Base-by-base conservation (phyloP, 2,888 invertebrate species). In the Silvanus unidentatus region DNA sequence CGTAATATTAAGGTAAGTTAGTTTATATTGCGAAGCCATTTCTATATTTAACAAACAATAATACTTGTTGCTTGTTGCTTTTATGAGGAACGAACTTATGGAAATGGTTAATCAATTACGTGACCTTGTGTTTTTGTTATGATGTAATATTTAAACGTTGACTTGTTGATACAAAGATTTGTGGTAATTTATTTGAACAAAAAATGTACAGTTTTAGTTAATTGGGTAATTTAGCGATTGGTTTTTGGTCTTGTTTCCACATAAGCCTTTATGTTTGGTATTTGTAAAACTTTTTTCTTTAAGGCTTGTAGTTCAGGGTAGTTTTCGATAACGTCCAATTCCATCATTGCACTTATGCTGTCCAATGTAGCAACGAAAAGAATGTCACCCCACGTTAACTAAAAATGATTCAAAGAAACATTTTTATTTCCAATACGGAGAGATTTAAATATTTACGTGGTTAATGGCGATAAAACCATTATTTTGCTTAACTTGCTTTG, bases 251-350 rank as follows among this genome's bases (percentile, higher is more conserved):
- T 76, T 53, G 77, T 79, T 43, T 74, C 79, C 36, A 83, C 69
- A 82, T 82, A 84, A 13, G 72, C 73, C 62, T 82, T 81, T 57
- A 84, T 80, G 13, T 73, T 68, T 1, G 82, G 81, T 42, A 79
- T 52, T 3, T 68, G 70, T 4, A 75, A 65, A 11, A 84, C 77
- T 48, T 76, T 75, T 2, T 77, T 74, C 12, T 73, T 73, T 16
- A 81, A 71, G 28, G 71, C 71, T 56, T 77, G 75, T 38, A 84
- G 59, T 47, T 77, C 75, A 5, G 78, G 75, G 62, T 78, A 78
- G 10, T 77, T 76, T 47, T 77, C 79, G 47, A 78, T 65, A 30
- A 82, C 65, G 54, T 80, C 75, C 35, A 69, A 67, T 47, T 73
- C 74, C 8, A 74, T 69, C 75, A 81, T 78, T 12, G 3, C 12